Base-by-base conservation (phyloP, 2,113 vertebrate species). In the Rhagologus leucostigma region DNA sequence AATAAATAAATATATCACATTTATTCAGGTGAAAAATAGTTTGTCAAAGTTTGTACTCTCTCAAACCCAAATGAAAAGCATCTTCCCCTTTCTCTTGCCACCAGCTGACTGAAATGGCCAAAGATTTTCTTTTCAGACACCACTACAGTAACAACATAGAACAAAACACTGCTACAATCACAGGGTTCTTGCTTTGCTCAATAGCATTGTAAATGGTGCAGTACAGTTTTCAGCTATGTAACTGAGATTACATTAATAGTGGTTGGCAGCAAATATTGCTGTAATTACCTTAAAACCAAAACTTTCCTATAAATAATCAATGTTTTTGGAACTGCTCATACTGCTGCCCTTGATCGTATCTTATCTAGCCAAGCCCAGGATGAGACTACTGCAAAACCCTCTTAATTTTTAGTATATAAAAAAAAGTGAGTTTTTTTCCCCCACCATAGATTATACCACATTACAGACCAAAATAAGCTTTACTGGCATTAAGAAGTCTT, bases 351-450 rank as follows among this genome's bases (percentile, higher is more conserved):
- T 64, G 46, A 92, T 8, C 0, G 0, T 20, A 71, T 63, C 59
- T 89, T 49, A 79, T 5, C 37, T 3, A 6, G 47, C 39, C 33
- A 70, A 77, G 46, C 14, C 14, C 20, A 53, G 11, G 29, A 64
- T 35, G 7, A 53, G 21, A 83, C 39, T 68, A 83, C 41, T 50
- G 26, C 32, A 96, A 86, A 89, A 27, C 5, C 2, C 9, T 76
- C 39, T 65, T 52, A 16, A 55, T 33, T 85, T 79, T 84, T 49
- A 68, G n/a, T 37, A 22, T 27, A 77, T 65, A 12, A 19, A 60
- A 85, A 57, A 69, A 26, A 35, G 7, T 5, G 12, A 13, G 0
- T 0, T 0, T 26, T 67, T 87, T 87, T 46, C 0, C 7, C 32
- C 23, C 56, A 82, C 16, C 21, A 41, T 0, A 37, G 11, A 39